Evolutionary conservation across 2,888 invertebrate species (phyloP).

Genomic region (Cactoblastis cactorum): DNA sequence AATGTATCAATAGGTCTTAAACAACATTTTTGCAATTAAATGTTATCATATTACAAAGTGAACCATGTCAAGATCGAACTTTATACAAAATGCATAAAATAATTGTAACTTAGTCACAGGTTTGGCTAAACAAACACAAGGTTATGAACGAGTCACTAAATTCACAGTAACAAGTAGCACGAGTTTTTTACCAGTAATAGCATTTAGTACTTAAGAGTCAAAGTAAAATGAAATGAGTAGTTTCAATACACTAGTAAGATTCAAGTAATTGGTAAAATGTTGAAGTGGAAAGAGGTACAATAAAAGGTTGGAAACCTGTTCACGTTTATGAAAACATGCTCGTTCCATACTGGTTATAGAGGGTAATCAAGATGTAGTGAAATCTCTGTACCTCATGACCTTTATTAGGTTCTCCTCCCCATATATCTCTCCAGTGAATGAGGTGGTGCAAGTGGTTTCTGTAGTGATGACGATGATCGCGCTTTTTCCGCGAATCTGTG

Average conservation of each 20-base stretch:
- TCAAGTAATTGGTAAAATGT: neutral
- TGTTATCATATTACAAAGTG: neutral
- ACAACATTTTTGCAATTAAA: neutral
- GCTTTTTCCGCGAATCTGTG: constrained; percentile 68
- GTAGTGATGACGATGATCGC: constrained; percentile 61
- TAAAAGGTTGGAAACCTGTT: constrained; percentile 11
- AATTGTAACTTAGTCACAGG: neutral
- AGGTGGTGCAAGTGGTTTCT: constrained; percentile 69
- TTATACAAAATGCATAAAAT: constrained; percentile 4
- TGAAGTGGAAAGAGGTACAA: constrained; percentile 13
- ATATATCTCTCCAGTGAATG: constrained; percentile 73
- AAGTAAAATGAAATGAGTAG: neutral
- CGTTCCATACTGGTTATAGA: neutral
- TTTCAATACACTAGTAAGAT: neutral
- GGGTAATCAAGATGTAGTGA: neutral
- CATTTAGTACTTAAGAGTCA: neutral
- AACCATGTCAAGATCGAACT: constrained; percentile 4
- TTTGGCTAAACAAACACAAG: constrained; percentile 18
- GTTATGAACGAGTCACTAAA: constrained; percentile 17
- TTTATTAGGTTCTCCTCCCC: constrained; percentile 70
- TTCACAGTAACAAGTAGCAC: neutral
- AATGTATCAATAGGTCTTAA: neutral
- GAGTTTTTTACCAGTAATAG: neutral
- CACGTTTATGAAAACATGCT: constrained; percentile 13
- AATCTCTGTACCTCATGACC: constrained; percentile 59